These are phyloP conservation scores for Dicentrarchus labrax DNA, from an alignment of 2,113 vertebrate species.

Conservation along the genomic window DNA sequence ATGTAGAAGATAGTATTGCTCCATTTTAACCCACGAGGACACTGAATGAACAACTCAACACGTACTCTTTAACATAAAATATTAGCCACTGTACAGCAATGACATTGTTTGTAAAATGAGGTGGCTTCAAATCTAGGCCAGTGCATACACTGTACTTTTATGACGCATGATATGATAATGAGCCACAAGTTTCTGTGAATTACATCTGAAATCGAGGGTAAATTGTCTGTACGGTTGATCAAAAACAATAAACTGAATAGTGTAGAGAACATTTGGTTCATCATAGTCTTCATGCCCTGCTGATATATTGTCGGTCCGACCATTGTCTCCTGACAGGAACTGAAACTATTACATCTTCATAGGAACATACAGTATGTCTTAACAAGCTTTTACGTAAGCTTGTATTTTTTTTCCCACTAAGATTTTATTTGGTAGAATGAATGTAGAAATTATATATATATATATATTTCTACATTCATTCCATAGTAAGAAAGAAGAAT, in stretches of 20 bases:
- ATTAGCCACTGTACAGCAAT: slow-evolving; percentile 7
- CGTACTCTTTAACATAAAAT: neutral
- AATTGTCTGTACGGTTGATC: neutral
- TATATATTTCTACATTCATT: slow-evolving; percentile 19
- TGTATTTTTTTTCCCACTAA: no score
- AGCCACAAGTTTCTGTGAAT: slow-evolving; percentile 12
- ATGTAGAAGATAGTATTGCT: neutral
- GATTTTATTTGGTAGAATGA: neutral
- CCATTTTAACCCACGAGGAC: neutral
- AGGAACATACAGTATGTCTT: slow-evolving; percentile 14
- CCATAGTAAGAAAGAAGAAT: neutral
- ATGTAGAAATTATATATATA: no score
- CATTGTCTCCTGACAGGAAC: slow-evolving; percentile 37
- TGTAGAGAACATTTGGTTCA: neutral
- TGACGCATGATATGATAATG: slow-evolving; percentile 3
- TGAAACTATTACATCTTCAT: slow-evolving; percentile 38
- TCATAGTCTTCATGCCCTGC: neutral
- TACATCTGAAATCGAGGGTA: neutral
- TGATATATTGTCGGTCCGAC: neutral
- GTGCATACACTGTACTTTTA: slow-evolving; percentile 9
- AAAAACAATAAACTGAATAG: slow-evolving; percentile 21
- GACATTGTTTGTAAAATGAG: neutral
- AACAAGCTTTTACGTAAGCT: slow-evolving; percentile 7
- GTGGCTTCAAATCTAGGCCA: slow-evolving; percentile 34
- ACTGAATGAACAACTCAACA: neutral